A percentile compares a stretch with the other conserved stretches of the same genome.
These are phyloP conservation scores for Tetramorium alpestre DNA, from an alignment of 1,140 invertebrate species.

Conservation along the genomic window DNA sequence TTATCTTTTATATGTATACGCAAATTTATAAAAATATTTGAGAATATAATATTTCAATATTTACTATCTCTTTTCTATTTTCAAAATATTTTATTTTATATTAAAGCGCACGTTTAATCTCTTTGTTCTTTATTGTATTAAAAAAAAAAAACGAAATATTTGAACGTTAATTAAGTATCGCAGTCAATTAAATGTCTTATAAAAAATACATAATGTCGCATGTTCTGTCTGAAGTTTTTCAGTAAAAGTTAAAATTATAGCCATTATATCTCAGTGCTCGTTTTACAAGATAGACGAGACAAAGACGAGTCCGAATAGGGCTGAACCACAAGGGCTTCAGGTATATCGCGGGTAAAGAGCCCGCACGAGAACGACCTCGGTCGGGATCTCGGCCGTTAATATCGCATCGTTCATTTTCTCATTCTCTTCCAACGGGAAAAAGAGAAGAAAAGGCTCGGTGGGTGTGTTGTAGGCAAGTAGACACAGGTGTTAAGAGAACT, in stretches of 20 bases:
- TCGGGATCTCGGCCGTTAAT: constrained; percentile 19
- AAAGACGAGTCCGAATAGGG: constrained; percentile 33
- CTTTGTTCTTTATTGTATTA: neutral
- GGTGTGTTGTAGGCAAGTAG: constrained; percentile 16
- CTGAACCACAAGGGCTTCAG: constrained; percentile 19
- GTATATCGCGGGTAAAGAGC: constrained; percentile 38
- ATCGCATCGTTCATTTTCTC: constrained; percentile 39
- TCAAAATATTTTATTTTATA: neutral
- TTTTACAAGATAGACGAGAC: constrained; percentile 7
- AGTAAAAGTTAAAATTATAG: neutral
- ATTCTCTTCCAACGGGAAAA: neutral
- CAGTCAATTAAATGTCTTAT: neutral
- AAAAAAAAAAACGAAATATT: neutral
- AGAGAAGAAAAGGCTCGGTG: neutral
- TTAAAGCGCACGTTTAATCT: neutral
- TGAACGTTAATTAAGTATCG: neutral
- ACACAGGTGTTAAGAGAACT: constrained; percentile 59
- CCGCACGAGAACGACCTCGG: constrained; percentile 12
- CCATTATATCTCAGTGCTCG: neutral
- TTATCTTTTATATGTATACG: neutral
- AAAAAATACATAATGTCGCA: neutral
- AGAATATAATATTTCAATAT: neutral
- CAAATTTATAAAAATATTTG: neutral
- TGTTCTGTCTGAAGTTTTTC: neutral
- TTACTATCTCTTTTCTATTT: neutral